Evolutionary conservation across 1,140 invertebrate species (phyloP), one percentile per base, ranked within the genome.

Genomic region (Anoplophora glabripennis): DNA sequence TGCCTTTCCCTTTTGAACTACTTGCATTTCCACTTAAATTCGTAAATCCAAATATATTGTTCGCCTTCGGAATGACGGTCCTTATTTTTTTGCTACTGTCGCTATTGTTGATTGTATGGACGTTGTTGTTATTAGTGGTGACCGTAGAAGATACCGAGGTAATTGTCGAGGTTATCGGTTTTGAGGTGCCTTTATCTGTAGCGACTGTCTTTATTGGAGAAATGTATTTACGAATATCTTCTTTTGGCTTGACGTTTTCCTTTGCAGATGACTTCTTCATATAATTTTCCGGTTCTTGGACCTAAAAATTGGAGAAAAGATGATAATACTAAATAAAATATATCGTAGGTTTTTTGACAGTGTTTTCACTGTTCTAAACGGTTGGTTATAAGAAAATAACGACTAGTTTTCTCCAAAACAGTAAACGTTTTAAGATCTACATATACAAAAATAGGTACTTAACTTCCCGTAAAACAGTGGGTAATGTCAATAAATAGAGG

Each of bases 281-380:
- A 28, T 62, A 66, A 53, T 75, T 72, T 46, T 79, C 78, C 8
- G 82, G 83, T 71, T 82, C 81, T 66, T 82, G 83, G 3, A 83
- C 83, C 80, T 98, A 97, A 44, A 86, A 80, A 70, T 28, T 2
- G 21, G 5, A 28, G 90, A 96, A 3, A 57, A 41, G 33, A 59
- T 37, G 15, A 37, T 45, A 8, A 51, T 10, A 36, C 7, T 34
- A 8, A 17, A n/a, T 4, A 41, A 41, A 15, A 15, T 41, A 3
- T 12, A 12, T 7, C n/a, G n/a, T n/a, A n/a, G n/a, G n/a, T n/a
- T n/a, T n/a, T n/a, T n/a, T n/a, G n/a, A n/a, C n/a, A n/a, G n/a
- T n/a, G n/a, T n/a, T n/a, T 37, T 37, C 36, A 37, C 36, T 37
- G 7, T 37, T 37, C n/a, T 7, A n/a, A 8, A n/a, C 36, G 7